Percentiles rank a stretch among this genome's conserved stretches.
Conservation (phyloP, 2,888 invertebrate genomes). For the Euplexia lucipara region DNA sequence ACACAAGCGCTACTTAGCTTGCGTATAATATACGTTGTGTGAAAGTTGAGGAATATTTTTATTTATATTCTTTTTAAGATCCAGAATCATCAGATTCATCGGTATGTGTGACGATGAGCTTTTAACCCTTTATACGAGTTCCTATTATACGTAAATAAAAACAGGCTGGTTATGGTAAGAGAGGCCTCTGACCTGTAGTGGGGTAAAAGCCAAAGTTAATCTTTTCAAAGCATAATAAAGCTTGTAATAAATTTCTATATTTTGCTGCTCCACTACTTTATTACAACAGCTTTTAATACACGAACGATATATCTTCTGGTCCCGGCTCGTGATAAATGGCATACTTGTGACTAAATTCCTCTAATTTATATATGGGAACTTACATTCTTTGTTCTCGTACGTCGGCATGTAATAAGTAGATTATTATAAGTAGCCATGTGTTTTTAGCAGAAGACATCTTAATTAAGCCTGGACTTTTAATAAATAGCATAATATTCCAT, state of each 20-base stretch:
- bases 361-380: conserved; percentile 48
- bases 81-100: no score
- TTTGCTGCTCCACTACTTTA: conserved; percentile 12
- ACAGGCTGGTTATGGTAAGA: no score
- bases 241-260: conserved; percentile 27
- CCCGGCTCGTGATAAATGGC: conserved; percentile 38
- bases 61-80: no score
- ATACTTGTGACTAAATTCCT: conserved; percentile 48
- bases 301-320: conserved; percentile 43
- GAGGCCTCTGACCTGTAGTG: no score
- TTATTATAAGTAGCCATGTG: conserved; percentile 37
- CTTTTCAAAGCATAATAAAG: background rate
- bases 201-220: background rate
- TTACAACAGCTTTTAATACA: conserved; percentile 43
- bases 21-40: no score
- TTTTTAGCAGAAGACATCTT: background rate
- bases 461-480: no score
- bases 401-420: conserved; percentile 28
- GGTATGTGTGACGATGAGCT: no score
- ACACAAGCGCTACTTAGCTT: no score
- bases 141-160: no score
- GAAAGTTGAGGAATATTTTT: no score
- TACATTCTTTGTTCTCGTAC: conserved; percentile 31
- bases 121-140: no score
- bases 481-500: no score